Evolutionary conservation across 2,113 vertebrate genomes (phyloP), one percentile per base, ranked within the genome.

Genomic region (Phylloscopus whistleri): DNA sequence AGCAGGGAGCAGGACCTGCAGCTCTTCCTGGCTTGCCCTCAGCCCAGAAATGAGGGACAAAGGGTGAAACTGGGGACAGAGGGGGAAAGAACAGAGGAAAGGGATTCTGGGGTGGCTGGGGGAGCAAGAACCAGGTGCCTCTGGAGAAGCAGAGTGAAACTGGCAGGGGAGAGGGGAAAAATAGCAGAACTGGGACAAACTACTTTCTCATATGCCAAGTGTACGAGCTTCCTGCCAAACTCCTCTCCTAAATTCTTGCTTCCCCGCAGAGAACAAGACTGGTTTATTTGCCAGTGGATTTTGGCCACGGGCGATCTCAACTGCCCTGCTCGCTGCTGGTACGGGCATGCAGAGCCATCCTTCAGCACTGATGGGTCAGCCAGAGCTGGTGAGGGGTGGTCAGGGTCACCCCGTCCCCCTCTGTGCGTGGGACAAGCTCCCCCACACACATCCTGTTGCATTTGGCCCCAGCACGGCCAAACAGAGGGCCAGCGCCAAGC

Each of bases 331-430:
- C 5, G 4, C 52, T 1, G 1, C 44, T 48, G 53, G 24, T 75
- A 52, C 1, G 1, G 58, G 62, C 10, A 2, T 41, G 19, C 8
- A 60, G 51, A 69, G 60, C 68, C 5, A 1, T 23, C 46, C 43
- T 44, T n/a, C 31, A 81, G 92, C 0, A 0, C 49, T 0, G 0
- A 4, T 2, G 46, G 44, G 62, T 55, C 7, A 8, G 53, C 76
- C 44, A 58, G 31, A 69, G 64, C 39, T 62, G 41, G 44, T 6
- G 11, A 73, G 28, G 55, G 21, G 37, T n/a, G 31, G 28, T 0
- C 17, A 28, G 16, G 33, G 51, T 41, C 35, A 66, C 26, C 26
- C 14, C 33, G 8, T 19, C n/a, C 15, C 55, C 27, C 68, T 63
- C 22, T 27, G 5, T 8, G 17, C 2, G 0, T 23, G 28, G 37